phyloP scores from a whole-genome alignment of 2,888 invertebrate species.

The Mechanitis mazaeus region DNA sequence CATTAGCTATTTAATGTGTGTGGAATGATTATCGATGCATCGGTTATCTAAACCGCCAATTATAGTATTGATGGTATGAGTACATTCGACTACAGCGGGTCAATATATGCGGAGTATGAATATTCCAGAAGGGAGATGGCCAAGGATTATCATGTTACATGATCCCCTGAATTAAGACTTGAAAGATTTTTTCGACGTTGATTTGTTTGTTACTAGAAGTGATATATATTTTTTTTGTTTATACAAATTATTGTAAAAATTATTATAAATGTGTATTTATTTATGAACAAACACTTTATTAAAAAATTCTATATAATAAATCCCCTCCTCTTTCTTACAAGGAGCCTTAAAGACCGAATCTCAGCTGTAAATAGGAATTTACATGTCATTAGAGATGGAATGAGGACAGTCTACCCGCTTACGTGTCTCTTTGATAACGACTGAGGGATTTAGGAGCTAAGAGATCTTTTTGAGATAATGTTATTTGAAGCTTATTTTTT shows the following conservation, averaged over 20 bases:
- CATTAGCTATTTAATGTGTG: background rate
- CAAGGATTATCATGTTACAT: background rate
- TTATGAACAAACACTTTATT: conserved; percentile 4
- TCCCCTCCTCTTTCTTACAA: conserved; percentile 11
- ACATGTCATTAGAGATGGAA: conserved; percentile 39
- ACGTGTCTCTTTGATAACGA: conserved; percentile 18
- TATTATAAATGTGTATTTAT: conserved; percentile 1
- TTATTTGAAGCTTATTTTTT: too few species aligned
- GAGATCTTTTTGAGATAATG: conserved; percentile 1
- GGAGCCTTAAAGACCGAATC: conserved; percentile 26
- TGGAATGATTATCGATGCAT: conserved; percentile 1
- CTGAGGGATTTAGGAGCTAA: conserved; percentile 7
- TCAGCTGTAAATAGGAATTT: conserved; percentile 39
- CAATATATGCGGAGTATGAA: background rate
- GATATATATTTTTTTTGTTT: too few species aligned
- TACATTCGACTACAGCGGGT: background rate
- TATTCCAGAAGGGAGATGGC: background rate
- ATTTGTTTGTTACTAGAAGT: too few species aligned
- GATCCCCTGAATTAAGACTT: too few species aligned
- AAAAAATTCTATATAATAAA: conserved; percentile 19
- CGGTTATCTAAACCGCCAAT: background rate
- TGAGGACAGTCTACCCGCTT: conserved; percentile 23
- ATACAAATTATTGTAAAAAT: too few species aligned
- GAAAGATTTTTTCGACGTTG: background rate
- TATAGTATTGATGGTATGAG: background rate